phyloP scores from a whole-genome alignment of 1,140 invertebrate genomes.

The Drosophila lowei region DNA sequence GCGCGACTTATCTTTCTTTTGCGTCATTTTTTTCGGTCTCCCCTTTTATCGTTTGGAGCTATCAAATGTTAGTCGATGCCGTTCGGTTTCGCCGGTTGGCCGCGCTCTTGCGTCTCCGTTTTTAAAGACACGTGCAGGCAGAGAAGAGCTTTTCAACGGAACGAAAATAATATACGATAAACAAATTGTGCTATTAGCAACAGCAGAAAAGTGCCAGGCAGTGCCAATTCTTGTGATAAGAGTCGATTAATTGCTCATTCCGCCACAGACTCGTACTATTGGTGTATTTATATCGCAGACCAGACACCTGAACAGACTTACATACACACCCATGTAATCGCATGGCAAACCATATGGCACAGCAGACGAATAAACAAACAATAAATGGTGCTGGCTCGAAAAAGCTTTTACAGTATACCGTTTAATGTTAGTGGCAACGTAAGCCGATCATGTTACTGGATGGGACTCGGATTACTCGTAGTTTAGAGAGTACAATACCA shows the following conservation, averaged over 20 bases:
- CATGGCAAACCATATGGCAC: neutral
- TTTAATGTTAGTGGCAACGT: conserved; percentile 5
- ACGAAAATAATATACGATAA: conserved; percentile 14
- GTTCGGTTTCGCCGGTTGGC: conserved; percentile 19
- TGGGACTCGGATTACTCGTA: neutral
- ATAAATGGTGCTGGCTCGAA: neutral
- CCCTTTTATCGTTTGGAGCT: conserved; percentile 2
- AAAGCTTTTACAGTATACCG: neutral
- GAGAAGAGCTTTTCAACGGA: neutral
- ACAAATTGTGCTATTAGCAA: conserved; percentile 30
- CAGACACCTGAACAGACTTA: conserved; percentile 25
- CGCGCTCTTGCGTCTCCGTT: conserved; percentile 10
- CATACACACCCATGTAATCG: neutral
- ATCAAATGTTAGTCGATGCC: conserved; percentile 34
- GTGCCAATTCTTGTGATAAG: conserved; percentile 50
- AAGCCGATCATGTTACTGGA: neutral
- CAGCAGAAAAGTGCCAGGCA: conserved; percentile 1
- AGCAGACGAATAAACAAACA: conserved; percentile 41
- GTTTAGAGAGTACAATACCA: neutral
- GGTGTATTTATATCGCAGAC: conserved; percentile 39
- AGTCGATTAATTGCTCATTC: conserved; percentile 36
- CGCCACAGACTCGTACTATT: neutral
- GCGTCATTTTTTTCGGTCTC: conserved; percentile 12
- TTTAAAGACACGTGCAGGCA: conserved; percentile 21
- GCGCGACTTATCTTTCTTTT: conserved; percentile 21